Evolutionary conservation across 2,888 invertebrate genomes (phyloP).

Genomic region (Amblyjoppa fuscipennis): DNA sequence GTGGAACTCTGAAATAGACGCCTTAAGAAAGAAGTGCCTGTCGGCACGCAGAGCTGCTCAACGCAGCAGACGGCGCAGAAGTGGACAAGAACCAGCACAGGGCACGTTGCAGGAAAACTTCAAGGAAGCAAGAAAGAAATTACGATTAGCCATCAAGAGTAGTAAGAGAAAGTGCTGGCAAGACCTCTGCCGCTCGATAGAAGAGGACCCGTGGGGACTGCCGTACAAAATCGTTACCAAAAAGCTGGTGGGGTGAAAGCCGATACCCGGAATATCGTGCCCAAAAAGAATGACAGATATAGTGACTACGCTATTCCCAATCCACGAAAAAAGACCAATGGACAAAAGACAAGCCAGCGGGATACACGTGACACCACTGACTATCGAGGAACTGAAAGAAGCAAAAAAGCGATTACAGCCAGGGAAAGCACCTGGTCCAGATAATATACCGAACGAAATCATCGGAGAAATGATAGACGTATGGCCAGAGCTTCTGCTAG

Average conservation of each 20-base stretch:
- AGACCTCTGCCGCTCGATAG: slow-evolving; percentile 57
- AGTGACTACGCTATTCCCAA: slow-evolving; percentile 61
- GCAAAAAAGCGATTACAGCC: slow-evolving; percentile 19
- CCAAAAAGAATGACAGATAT: slow-evolving; percentile 63
- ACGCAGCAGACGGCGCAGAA: slow-evolving; percentile 27
- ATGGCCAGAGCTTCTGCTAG: slow-evolving; percentile 48
- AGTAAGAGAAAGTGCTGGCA: slow-evolving; percentile 49
- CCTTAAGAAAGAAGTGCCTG: slow-evolving; percentile 5
- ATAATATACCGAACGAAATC: slow-evolving; percentile 50
- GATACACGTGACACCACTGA: neutral
- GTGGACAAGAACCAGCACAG: neutral
- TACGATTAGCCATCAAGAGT: slow-evolving; percentile 41
- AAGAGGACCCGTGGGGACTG: slow-evolving; percentile 61
- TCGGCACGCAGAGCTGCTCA: slow-evolving; percentile 28
- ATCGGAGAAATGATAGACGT: slow-evolving; percentile 19
- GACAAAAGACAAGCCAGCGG: neutral
- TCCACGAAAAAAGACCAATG: slow-evolving; percentile 17
- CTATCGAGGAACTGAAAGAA: slow-evolving; percentile 14
- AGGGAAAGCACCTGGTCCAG: slow-evolving; percentile 42
- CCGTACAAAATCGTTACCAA: slow-evolving; percentile 66
- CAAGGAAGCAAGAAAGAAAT: slow-evolving; percentile 40
- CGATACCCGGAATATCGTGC: slow-evolving; percentile 56
- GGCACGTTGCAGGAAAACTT: slow-evolving; percentile 24
- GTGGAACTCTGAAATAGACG: slow-evolving; percentile 26
- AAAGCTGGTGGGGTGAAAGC: slow-evolving; percentile 46